A percentile compares a stretch with the other conserved stretches of the same genome.
Conservation (phyloP, 2,888 invertebrate genomes). For the Macropis europaea region DNA sequence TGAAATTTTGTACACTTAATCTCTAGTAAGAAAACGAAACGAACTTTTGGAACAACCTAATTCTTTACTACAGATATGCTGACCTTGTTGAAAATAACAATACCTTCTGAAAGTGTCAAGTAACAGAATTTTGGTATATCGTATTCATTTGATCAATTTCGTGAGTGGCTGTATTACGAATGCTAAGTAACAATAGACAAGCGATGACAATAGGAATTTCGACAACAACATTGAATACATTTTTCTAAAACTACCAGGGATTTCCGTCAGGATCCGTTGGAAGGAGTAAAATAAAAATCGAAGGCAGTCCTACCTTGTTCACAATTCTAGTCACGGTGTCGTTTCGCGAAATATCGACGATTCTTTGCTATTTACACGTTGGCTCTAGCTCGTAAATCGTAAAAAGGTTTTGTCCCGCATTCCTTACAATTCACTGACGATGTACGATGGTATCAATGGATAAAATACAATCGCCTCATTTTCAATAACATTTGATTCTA, state of each 20-base stretch:
- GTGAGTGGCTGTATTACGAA: no score
- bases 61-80: no score
- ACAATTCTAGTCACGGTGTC: constrained; percentile 30
- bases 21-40: no score
- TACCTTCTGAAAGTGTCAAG: no score
- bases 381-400: constrained; percentile 36
- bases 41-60: no score
- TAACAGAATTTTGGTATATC: no score
- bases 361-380: constrained; percentile 36
- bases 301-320: not conserved
- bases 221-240: no score
- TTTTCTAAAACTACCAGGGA: not conserved
- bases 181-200: not conserved
- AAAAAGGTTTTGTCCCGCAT: constrained; percentile 28
- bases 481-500: not conserved
- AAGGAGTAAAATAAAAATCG: constrained; percentile 1
- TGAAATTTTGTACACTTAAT: no score
- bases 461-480: constrained; percentile 27
- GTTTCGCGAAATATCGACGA: constrained; percentile 31
- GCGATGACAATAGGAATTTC: not conserved
- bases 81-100: no score
- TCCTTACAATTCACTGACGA: constrained; percentile 35
- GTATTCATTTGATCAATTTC: no score
- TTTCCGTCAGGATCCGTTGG: not conserved
- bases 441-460: not conserved